These are phyloP conservation scores for Mongoloraphidia duomilia DNA, from an alignment of 2,888 invertebrate species.

Conservation along the genomic window DNA sequence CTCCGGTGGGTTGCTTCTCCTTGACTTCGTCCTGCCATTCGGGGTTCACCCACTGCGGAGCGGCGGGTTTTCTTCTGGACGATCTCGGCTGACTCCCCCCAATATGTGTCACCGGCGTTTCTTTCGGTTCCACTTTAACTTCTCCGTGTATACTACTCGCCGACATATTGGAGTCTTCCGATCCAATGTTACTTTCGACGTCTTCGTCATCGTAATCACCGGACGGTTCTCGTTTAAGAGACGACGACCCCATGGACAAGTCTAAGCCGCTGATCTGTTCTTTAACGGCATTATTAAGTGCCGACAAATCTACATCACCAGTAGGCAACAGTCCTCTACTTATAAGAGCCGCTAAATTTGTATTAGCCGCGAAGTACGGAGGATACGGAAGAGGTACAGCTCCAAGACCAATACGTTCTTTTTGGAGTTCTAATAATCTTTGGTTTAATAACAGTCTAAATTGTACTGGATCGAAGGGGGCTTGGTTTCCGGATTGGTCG, in stretches of 20 bases:
- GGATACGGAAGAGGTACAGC: slow-evolving; percentile 64
- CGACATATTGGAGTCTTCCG: slow-evolving; percentile 42
- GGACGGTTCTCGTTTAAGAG: slow-evolving; percentile 62
- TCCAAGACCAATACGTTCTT: slow-evolving; percentile 66
- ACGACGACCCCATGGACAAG: slow-evolving; percentile 55
- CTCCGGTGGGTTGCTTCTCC: slow-evolving; percentile 39
- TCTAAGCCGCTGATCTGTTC: slow-evolving; percentile 78
- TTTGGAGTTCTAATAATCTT: slow-evolving; percentile 73
- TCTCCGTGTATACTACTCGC: slow-evolving; percentile 39
- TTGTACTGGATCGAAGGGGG: slow-evolving; percentile 83
- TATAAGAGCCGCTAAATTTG: slow-evolving; percentile 62
- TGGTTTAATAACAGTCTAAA: slow-evolving; percentile 80
- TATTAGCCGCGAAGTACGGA: slow-evolving; percentile 63
- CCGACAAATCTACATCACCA: slow-evolving; percentile 39
- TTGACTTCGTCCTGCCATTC: slow-evolving; percentile 62
- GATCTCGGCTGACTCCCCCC: slow-evolving; percentile 28
- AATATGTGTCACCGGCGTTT: slow-evolving; percentile 19
- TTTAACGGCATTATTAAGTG: slow-evolving; percentile 45
- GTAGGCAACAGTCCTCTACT: slow-evolving; percentile 49
- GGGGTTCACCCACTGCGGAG: slow-evolving; percentile 96
- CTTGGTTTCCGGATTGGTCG: slow-evolving; percentile 47
- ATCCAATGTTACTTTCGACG: slow-evolving; percentile 59
- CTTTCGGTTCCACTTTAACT: slow-evolving; percentile 42
- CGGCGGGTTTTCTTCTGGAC: slow-evolving; percentile 82
- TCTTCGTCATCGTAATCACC: slow-evolving; percentile 70